Conservation (phyloP, 2,113 vertebrate genomes). For the Hippolais icterina region DNA sequence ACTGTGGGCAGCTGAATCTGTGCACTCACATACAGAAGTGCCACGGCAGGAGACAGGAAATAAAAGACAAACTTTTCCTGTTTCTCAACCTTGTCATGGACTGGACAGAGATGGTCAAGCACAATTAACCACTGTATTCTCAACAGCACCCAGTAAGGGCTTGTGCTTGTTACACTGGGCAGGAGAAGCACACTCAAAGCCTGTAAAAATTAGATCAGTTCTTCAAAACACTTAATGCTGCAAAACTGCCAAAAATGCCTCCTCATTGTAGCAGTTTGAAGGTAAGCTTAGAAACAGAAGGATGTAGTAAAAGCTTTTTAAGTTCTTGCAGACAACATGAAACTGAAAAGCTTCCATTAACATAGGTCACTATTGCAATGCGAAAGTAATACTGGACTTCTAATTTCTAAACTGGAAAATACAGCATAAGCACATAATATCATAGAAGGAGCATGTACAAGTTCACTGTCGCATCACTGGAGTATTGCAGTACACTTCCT, state of each 20-base stretch:
- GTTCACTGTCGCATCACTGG: background rate
- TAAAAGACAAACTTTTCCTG: background rate
- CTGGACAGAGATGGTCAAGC: background rate
- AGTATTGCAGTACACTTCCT: background rate
- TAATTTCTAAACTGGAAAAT: background rate
- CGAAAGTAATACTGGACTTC: background rate
- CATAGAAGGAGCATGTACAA: background rate
- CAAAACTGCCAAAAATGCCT: background rate
- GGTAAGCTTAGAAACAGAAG: background rate
- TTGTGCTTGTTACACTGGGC: background rate
- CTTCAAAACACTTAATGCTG: background rate
- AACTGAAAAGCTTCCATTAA: background rate
- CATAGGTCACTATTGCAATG: background rate
- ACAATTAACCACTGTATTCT: background rate
- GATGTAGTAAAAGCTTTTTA: background rate
- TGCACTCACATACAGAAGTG: background rate
- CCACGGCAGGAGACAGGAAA: background rate
- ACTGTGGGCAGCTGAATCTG: background rate
- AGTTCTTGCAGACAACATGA: background rate
- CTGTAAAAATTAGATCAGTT: background rate
- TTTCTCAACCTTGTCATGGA: background rate
- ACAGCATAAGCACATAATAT: background rate
- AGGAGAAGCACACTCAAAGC: background rate
- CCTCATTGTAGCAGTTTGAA: background rate
- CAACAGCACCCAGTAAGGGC: background rate